Percentiles rank a stretch among this genome's conserved stretches.
These are phyloP conservation scores for Hapalemur alaotrensis DNA, from an alignment of 2,797 vertebrate species.

Conservation along the genomic window DNA sequence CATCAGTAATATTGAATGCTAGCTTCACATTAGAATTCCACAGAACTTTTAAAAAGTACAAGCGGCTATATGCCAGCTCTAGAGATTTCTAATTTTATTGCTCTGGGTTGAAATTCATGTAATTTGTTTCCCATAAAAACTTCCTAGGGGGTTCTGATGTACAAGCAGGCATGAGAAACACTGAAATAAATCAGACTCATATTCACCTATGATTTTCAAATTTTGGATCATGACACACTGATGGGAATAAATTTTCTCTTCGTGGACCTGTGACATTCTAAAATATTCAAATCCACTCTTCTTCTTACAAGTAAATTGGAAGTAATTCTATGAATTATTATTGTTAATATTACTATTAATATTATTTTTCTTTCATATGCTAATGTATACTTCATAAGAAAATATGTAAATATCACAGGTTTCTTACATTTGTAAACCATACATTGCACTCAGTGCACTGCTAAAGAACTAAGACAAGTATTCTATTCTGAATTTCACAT, in stretches of 20 bases:
- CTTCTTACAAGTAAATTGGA: not conserved
- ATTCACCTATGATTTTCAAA: not conserved
- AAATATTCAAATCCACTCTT: not conserved
- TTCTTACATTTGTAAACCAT: not conserved
- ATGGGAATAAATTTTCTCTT: not conserved
- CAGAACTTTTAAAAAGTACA: not conserved
- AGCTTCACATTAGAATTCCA: not conserved
- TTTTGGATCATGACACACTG: not conserved
- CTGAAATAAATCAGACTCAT: not conserved
- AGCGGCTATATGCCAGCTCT: not conserved
- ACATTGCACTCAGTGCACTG: not conserved
- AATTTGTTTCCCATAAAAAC: not conserved
- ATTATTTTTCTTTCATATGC: not conserved
- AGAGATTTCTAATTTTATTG: not conserved
- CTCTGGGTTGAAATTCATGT: not conserved
- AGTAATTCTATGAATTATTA: not conserved
- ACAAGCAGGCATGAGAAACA: not conserved
- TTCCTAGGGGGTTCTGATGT: not conserved
- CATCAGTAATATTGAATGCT: not conserved
- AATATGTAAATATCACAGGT: not conserved
- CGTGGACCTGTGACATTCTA: not conserved
- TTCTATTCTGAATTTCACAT: not conserved
- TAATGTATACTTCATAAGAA: not conserved
- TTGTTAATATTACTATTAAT: not conserved
- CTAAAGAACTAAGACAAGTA: not conserved